A percentile compares a stretch with the other conserved stretches of the same genome.
These are phyloP conservation scores for Machimus atricapillus DNA, from an alignment of 2,888 invertebrate species.

Conservation along the genomic window DNA sequence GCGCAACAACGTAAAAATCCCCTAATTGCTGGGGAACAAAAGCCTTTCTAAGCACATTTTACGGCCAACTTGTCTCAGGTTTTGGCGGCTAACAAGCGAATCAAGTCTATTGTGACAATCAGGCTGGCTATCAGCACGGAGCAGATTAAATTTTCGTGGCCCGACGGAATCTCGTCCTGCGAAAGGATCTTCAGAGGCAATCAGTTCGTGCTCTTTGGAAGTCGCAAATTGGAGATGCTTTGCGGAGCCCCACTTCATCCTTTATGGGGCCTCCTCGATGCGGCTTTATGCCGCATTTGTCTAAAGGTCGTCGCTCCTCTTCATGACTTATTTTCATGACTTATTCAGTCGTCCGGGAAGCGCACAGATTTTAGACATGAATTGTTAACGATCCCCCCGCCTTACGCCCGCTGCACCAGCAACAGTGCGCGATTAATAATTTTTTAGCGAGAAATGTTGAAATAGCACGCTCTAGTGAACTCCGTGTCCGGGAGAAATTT, in stretches of 20 bases:
- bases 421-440: not conserved
- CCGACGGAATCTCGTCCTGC: not conserved
- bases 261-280: not conserved
- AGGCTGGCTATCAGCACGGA: not conserved
- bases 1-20: not conserved
- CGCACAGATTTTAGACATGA: not conserved
- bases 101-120: not conserved
- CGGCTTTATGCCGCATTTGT: not conserved
- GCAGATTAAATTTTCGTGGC: not conserved
- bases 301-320: not conserved
- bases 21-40: not conserved
- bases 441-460: not conserved
- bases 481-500: not conserved
- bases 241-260: not conserved
- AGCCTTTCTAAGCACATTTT: not conserved
- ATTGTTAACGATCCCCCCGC: not conserved
- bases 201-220: not conserved
- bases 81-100: not conserved
- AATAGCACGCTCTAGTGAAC: not conserved
- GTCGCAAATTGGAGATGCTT: not conserved
- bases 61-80: not conserved
- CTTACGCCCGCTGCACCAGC: not conserved
- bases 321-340: not conserved
- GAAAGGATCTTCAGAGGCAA: not conserved
- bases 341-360: not conserved